Evolutionary conservation across 2,888 invertebrate species (phyloP), one percentile per base, ranked within the genome.

Genomic region (Dichetophora obliterata): DNA sequence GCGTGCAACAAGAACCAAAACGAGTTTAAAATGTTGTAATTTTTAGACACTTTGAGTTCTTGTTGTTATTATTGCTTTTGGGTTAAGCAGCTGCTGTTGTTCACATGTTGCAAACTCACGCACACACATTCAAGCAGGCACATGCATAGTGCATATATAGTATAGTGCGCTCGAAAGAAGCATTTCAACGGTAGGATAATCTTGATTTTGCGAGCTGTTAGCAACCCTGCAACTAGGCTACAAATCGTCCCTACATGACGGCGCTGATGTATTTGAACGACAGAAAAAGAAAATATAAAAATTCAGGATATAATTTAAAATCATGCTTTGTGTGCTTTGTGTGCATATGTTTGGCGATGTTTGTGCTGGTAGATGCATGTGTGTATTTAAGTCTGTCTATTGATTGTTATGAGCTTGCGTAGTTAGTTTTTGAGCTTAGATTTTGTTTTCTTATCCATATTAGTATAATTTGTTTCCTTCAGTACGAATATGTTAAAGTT

Each of bases 381-480:
- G 16, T 66, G 22, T 73, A 31, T 71, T 74, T 79, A 63, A 76
- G 74, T 69, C n/a, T n/a, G n/a, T n/a, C n/a, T n/a, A n/a, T n/a
- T n/a, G n/a, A n/a, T n/a, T n/a, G n/a, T n/a, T n/a, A n/a, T n/a
- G n/a, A n/a, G n/a, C n/a, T n/a, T n/a, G n/a, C n/a, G 73, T 69
- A 75, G 63, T 77, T 69, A 43, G 69, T 73, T 59, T 3, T 31
- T 31, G 31, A 31, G 70, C 74, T 75, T 57, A 70, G 74, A 34
- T 63, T 54, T 37, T 59, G 14, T 19, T 43, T 24, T 48, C 66
- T 22, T 16, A 5, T 34, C 34, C n/a, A 34, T 43, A 37, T 43
- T 19, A 22, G n/a, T 37, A 65, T 8, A 54, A 27, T 24, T 31
- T 61, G 31, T 24, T 48, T 6, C 11, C 16, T 52, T 27, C 27